Conservation (phyloP, 1,140 invertebrate genomes). For the Drosophila kanapiae region DNA sequence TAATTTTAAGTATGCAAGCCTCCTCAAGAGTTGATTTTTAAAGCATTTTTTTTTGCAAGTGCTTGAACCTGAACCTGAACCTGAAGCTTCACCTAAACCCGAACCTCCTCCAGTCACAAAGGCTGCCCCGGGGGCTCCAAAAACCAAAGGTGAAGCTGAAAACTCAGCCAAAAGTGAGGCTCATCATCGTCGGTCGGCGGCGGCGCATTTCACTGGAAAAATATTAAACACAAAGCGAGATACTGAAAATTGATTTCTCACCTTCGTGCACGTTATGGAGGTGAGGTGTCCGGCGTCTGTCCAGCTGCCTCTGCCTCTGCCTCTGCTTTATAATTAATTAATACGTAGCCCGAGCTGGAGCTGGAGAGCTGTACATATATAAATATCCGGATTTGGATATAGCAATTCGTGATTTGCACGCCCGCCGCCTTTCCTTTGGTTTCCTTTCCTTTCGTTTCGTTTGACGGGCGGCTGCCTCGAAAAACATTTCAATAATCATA, state of each 20-base stretch:
- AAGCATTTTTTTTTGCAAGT: constrained; percentile 10
- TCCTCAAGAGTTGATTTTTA: too few relatives aligned
- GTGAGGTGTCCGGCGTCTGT: constrained; percentile 24
- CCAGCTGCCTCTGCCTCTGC: background rate
- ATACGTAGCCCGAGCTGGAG: constrained; percentile 52
- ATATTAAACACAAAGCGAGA: constrained; percentile 83
- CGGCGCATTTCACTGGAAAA: constrained; percentile 81
- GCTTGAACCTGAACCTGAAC: constrained; percentile 18
- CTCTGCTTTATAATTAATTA: constrained; percentile 76
- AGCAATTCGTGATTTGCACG: constrained; percentile 64
- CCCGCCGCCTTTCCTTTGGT: constrained; percentile 17
- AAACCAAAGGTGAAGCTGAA: constrained; percentile 25
- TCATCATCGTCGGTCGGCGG: constrained; percentile 21
- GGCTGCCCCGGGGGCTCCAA: constrained; percentile 48
- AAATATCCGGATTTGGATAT: constrained; percentile 45
- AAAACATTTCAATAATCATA: constrained; percentile 71
- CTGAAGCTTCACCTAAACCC: constrained; percentile 17
- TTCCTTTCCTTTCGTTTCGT: background rate
- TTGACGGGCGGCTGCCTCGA: constrained; percentile 11
- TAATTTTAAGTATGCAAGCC: too few relatives aligned
- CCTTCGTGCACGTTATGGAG: constrained; percentile 79
- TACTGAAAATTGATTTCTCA: constrained; percentile 84
- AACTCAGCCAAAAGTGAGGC: constrained; percentile 32
- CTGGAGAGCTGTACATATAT: constrained; percentile 15
- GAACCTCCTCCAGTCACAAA: constrained; percentile 47